Evolutionary conservation across 2,888 invertebrate species (phyloP), one percentile per base, ranked within the genome.

Genomic region (Ormia ochracea): DNA sequence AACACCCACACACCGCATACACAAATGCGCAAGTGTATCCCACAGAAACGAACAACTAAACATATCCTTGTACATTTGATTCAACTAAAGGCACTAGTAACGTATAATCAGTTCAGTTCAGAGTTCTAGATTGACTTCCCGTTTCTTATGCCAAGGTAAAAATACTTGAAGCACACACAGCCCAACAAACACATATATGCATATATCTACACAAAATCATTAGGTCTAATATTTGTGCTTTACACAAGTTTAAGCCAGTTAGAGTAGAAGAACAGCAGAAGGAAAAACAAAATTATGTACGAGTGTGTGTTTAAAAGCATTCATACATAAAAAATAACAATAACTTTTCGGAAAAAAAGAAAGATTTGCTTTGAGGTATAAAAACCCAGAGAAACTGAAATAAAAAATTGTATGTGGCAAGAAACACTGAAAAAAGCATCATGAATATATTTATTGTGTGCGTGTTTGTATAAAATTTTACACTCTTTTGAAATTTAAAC

Each of bases 131-230:
- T 75, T 70, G 48, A 76, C 68, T 80, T 80, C 68, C 76, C 68
- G 58, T 80, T 77, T 56, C 65, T 73, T 73, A 43, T 66, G 76
- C 72, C 76, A 80, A 80, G 80, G 80, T 80, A 73, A 65, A 66
- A 68, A 65, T 54, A 50, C 69, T 65, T 66, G 43, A 58, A 75
- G 56, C 66, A 68, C 63, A 54, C 65, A 59, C 45, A 54, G 48
- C 33, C n/a, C n/a, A n/a, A n/a, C n/a, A n/a, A n/a, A n/a, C n/a
- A n/a, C n/a, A n/a, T n/a, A n/a, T n/a, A n/a, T n/a, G n/a, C n/a
- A n/a, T n/a, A n/a, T n/a, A n/a, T n/a, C n/a, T n/a, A 68, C 19
- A 56, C 28, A 58, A 73, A 77, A 58, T 73, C 36, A 70, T 63
- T 69, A 65, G 66, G 61, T 68, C 72, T 76, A 73, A 76, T 68